These are phyloP conservation scores for Macrobrachium nipponense DNA, from an alignment of 1,140 invertebrate genomes.

Conservation along the genomic window DNA sequence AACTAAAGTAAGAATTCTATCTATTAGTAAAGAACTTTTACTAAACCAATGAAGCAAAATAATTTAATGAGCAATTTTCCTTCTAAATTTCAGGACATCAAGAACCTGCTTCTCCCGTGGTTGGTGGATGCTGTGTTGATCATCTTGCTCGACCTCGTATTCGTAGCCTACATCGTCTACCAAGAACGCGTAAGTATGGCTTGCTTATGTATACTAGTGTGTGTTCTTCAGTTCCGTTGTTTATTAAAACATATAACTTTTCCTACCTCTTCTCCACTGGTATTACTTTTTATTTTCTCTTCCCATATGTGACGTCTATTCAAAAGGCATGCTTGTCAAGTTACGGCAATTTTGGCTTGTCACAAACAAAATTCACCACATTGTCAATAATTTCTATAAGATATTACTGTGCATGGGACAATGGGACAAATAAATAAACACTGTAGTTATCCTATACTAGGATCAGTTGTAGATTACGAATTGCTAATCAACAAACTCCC, in stretches of 20 bases:
- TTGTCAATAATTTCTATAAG: neutral
- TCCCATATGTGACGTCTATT: no score
- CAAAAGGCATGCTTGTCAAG: neutral
- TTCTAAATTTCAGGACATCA: constrained; percentile 10
- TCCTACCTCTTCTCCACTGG: no score
- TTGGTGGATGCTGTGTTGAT: constrained; percentile 20
- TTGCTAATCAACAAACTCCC: neutral
- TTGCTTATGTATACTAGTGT: neutral
- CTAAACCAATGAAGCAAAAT: no score
- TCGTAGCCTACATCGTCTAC: constrained; percentile 26
- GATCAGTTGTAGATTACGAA: neutral
- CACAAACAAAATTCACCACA: neutral
- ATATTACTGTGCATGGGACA: no score
- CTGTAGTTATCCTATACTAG: no score
- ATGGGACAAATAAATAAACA: no score
- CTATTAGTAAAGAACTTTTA: no score
- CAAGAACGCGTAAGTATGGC: constrained; percentile 12
- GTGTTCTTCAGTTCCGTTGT: no score
- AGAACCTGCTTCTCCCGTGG: constrained; percentile 13
- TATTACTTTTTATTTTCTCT: no score
- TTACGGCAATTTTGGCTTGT: neutral
- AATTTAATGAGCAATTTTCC: neutral
- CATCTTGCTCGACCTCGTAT: constrained; percentile 3
- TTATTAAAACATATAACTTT: no score
- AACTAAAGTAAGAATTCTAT: no score